These are phyloP conservation scores for Acropora yongei DNA, from an alignment of 64 coral and sea anemone species.

Conservation along the genomic window DNA sequence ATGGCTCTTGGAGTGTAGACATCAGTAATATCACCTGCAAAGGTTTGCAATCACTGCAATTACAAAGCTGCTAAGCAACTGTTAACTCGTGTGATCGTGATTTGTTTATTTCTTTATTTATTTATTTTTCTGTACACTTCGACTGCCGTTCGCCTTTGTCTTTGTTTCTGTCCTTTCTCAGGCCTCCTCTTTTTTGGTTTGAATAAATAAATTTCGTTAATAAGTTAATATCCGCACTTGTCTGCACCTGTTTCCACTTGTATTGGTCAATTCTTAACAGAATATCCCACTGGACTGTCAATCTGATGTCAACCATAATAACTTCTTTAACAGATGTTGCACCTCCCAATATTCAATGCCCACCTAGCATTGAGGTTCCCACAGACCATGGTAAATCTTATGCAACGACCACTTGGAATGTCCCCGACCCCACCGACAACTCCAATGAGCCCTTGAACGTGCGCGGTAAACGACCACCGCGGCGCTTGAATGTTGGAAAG, in stretches of 20 bases:
- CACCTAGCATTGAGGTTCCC: neutral
- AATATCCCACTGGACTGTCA: neutral
- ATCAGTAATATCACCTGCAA: neutral
- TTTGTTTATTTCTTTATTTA: neutral
- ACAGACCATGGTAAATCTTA: slow-evolving; percentile 33
- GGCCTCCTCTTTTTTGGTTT: neutral
- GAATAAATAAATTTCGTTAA: neutral
- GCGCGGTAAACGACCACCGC: neutral
- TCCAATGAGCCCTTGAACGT: slow-evolving; percentile 12
- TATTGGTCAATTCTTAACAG: neutral
- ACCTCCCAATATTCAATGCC: slow-evolving; percentile 38
- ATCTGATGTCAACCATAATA: neutral
- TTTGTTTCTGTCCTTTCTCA: too few species aligned
- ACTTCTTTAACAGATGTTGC: neutral
- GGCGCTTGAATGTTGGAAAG: slow-evolving; percentile 17
- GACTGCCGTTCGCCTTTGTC: too few species aligned
- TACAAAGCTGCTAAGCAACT: neutral
- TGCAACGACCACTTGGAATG: slow-evolving; percentile 20
- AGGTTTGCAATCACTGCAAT: slow-evolving; percentile 26
- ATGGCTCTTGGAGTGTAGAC: slow-evolving; percentile 57
- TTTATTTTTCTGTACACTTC: too few species aligned
- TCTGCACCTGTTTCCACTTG: neutral
- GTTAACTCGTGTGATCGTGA: neutral
- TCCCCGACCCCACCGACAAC: slow-evolving; percentile 59
- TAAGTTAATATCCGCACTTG: neutral